phyloP scores from a whole-genome alignment of 2,797 vertebrate species.

The Lycodopsis pacificus region DNA sequence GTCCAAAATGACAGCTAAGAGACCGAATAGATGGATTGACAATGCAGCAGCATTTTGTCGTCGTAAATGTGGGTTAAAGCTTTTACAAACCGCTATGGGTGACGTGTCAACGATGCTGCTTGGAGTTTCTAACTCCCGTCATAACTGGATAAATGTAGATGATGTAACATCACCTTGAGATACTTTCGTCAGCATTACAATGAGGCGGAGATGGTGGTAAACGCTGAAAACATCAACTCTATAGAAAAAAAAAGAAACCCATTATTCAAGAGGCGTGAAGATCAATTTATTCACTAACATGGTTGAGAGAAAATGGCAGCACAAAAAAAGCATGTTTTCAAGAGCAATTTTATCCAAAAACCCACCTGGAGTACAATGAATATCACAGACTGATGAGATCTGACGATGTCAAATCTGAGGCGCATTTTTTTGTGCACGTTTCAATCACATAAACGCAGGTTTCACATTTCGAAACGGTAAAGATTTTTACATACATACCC shows the following conservation, averaged over 20 bases:
- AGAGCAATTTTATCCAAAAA: not conserved
- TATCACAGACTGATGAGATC: not conserved
- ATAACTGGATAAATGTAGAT: not conserved
- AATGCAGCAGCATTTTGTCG: not conserved
- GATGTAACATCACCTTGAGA: not conserved
- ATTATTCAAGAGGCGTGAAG: conserved; percentile 9
- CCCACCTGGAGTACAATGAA: conserved; percentile 16
- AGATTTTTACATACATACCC: conserved; percentile 8
- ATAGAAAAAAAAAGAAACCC: not conserved
- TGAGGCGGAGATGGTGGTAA: too few species aligned
- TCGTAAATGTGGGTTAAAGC: not conserved
- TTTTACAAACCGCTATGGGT: not conserved
- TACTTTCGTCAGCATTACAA: too few species aligned
- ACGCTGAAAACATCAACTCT: too few species aligned
- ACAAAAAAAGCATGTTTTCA: not conserved
- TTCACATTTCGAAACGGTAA: not conserved
- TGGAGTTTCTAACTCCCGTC: not conserved
- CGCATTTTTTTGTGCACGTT: not conserved
- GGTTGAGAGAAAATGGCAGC: conserved; percentile 1
- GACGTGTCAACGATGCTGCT: not conserved
- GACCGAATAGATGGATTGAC: too few species aligned
- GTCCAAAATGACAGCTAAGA: too few species aligned
- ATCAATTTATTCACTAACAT: conserved; percentile 5
- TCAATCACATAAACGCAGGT: conserved; percentile 9
- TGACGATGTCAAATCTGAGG: not conserved